These are phyloP conservation scores for Tachystola acroxantha DNA, from an alignment of 2,888 invertebrate genomes.

Conservation along the genomic window DNA sequence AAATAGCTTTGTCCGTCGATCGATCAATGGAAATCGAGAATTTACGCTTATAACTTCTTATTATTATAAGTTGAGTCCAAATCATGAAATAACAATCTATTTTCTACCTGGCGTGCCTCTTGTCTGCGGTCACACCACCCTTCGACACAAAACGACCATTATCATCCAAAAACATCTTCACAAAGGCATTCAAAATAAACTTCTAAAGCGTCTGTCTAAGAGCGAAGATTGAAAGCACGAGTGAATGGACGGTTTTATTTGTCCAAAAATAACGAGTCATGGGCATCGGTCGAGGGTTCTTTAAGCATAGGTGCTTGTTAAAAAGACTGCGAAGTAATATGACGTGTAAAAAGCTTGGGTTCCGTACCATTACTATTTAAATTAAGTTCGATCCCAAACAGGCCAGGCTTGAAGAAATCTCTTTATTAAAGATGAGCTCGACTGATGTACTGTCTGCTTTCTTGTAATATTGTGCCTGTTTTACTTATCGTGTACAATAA, in stretches of 20 bases:
- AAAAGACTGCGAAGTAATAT: too few species aligned
- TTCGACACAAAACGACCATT: conserved; percentile 5
- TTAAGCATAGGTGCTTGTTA: conserved; percentile 60
- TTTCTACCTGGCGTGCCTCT: conserved; percentile 9
- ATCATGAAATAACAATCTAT: conserved; percentile 9
- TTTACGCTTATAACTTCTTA: conserved; percentile 5
- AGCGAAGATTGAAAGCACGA: not conserved
- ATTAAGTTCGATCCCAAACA: too few species aligned
- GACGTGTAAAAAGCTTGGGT: too few species aligned
- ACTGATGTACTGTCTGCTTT: too few species aligned
- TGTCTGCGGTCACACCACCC: conserved; percentile 2
- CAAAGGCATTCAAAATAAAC: not conserved
- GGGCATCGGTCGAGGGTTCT: conserved; percentile 48
- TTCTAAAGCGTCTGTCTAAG: not conserved
- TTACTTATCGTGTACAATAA: too few species aligned
- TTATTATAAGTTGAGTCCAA: conserved; percentile 8
- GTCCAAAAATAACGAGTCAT: conserved; percentile 64
- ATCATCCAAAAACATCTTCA: not conserved
- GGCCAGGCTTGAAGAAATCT: too few species aligned
- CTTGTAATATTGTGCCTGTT: too few species aligned
- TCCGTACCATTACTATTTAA: too few species aligned
- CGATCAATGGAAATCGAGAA: conserved; percentile 4
- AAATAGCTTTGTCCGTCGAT: not conserved
- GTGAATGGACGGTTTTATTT: conserved; percentile 27
- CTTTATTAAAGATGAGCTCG: too few species aligned